These are phyloP conservation scores for Rostratula benghalensis DNA, from an alignment of 2,113 vertebrate species.

Conservation along the genomic window DNA sequence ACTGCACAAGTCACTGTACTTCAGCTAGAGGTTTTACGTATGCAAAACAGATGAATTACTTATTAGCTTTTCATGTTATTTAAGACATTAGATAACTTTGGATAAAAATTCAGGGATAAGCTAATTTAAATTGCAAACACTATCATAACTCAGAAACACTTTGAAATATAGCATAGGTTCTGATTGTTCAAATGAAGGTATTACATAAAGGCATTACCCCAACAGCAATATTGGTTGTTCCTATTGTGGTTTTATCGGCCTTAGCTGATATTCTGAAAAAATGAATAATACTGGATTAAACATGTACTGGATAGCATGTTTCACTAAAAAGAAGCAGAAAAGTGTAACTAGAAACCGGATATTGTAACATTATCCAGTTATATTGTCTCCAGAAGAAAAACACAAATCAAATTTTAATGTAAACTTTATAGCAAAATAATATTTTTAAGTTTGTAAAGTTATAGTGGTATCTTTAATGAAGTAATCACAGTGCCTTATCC, in stretches of 20 bases:
- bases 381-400: background rate
- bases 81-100: background rate
- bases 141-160: background rate
- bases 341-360: background rate
- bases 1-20: background rate
- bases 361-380: background rate
- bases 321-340: background rate
- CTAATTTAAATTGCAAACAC: background rate
- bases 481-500: background rate
- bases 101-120: background rate
- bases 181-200: background rate
- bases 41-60: conserved; percentile 14
- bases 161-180: background rate
- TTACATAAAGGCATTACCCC: background rate
- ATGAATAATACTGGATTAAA: background rate
- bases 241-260: background rate
- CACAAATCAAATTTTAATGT: background rate
- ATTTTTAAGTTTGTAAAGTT: background rate
- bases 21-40: background rate
- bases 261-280: background rate
- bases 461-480: background rate
- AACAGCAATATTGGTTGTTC: background rate
- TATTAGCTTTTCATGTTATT: background rate
- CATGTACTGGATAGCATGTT: background rate
- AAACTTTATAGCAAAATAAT: background rate